Evolutionary conservation across 2,113 vertebrate species (phyloP).

Genomic region (Psophia crepitans): DNA sequence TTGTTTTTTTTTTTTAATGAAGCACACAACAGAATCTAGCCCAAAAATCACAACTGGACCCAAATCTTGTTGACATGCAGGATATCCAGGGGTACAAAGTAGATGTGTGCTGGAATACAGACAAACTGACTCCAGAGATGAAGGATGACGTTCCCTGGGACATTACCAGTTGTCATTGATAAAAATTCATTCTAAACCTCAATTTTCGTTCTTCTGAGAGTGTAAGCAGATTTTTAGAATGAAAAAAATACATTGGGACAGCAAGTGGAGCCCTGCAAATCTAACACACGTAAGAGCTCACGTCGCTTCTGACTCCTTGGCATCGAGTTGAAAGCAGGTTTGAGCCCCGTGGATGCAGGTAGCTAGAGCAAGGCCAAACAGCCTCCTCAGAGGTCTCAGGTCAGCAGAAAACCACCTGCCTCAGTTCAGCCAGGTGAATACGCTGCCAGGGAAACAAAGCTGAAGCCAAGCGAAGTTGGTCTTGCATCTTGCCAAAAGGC

Average conservation of each 20-base stretch:
- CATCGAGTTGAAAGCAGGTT: neutral
- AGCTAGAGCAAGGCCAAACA: neutral
- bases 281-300: neutral
- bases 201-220: neutral
- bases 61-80: neutral
- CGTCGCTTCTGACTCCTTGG: neutral
- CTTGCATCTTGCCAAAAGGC: neutral
- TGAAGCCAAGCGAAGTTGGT: neutral
- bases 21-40: neutral
- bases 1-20: neutral
- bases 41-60: neutral
- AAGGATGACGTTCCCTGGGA: neutral
- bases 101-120: neutral
- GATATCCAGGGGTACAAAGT: neutral
- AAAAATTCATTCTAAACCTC: neutral
- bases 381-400: neutral
- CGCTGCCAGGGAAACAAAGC: neutral
- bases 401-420: neutral
- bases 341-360: fast-evolving
- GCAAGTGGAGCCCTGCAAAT: neutral
- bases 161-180: neutral
- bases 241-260: neutral
- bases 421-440: neutral
- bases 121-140: neutral
- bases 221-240: neutral